These are phyloP conservation scores for Agonopterix subpropinquella DNA, from an alignment of 2,888 invertebrate species.

Conservation along the genomic window DNA sequence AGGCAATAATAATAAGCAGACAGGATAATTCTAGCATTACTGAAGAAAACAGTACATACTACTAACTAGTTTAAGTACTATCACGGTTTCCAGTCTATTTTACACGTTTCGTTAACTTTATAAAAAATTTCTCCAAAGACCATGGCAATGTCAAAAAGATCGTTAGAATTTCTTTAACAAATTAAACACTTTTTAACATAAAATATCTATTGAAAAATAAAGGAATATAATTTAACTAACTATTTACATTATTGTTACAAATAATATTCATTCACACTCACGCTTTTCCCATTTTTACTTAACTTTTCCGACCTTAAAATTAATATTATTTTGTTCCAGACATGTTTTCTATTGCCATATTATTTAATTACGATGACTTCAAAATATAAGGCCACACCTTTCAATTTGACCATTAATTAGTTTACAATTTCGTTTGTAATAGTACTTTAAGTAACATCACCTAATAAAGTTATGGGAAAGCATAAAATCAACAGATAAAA, in stretches of 20 bases:
- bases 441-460: no score
- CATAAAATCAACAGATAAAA: constrained; percentile 10
- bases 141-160: background rate
- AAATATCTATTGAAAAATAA: constrained; percentile 42
- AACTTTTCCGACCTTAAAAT: background rate
- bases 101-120: constrained; percentile 12
- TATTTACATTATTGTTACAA: constrained; percentile 27
- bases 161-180: constrained; percentile 20
- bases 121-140: constrained; percentile 1
- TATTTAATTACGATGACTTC: background rate
- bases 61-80: constrained; percentile 56
- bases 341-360: constrained; percentile 26
- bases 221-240: constrained; percentile 57
- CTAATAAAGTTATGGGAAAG: constrained; percentile 4
- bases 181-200: constrained; percentile 23
- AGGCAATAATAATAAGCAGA: constrained; percentile 18
- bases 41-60: constrained; percentile 33
- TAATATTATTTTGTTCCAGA: constrained; percentile 26
- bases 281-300: constrained; percentile 1
- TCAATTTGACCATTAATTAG: constrained; percentile 30
- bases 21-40: constrained; percentile 40
- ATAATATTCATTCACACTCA: constrained; percentile 19
- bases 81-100: constrained; percentile 57
- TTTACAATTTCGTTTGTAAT: background rate
- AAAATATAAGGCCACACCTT: constrained; percentile 51